Evolutionary conservation across 2,888 invertebrate species (phyloP).

Genomic region (Chironomus riparius): DNA sequence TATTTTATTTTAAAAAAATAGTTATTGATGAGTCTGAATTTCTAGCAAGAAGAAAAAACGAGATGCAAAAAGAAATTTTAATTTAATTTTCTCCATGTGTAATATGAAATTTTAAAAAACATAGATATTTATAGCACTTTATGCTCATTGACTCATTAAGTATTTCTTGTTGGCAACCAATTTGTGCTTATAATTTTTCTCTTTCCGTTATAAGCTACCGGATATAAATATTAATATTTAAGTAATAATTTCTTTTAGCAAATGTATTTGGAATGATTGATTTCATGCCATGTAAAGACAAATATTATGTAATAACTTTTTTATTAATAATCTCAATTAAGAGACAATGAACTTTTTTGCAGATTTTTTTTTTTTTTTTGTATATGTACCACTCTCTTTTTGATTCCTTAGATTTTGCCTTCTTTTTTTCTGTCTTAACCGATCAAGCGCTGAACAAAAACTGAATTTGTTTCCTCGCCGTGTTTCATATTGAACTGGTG

Average conservation of each 20-base stretch:
- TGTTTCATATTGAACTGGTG: neutral
- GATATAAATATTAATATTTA: neutral
- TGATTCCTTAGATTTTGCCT: neutral
- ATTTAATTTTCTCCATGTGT: conserved; percentile 17
- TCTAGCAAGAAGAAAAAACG: neutral
- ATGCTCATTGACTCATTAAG: neutral
- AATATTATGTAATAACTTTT: conserved; percentile 8
- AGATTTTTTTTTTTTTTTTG: conserved; percentile 11
- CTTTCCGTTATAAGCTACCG: conserved; percentile 15
- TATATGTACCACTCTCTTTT: conserved; percentile 21
- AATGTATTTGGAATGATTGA: neutral
- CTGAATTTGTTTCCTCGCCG: conserved; percentile 5
- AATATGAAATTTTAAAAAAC: neutral
- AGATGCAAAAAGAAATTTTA: conserved; percentile 17
- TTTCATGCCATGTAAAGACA: no score
- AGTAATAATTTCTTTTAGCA: neutral
- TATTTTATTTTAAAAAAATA: no score
- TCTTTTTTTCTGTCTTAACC: neutral
- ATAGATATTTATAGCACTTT: conserved; percentile 18
- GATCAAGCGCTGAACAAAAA: conserved; percentile 14
- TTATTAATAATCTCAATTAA: conserved; percentile 16
- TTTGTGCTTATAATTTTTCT: neutral
- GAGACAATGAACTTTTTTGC: conserved; percentile 26
- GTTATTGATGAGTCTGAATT: neutral
- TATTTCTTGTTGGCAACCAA: neutral